phyloP scores from a whole-genome alignment of 1,140 invertebrate species.

The Anoplophora glabripennis region DNA sequence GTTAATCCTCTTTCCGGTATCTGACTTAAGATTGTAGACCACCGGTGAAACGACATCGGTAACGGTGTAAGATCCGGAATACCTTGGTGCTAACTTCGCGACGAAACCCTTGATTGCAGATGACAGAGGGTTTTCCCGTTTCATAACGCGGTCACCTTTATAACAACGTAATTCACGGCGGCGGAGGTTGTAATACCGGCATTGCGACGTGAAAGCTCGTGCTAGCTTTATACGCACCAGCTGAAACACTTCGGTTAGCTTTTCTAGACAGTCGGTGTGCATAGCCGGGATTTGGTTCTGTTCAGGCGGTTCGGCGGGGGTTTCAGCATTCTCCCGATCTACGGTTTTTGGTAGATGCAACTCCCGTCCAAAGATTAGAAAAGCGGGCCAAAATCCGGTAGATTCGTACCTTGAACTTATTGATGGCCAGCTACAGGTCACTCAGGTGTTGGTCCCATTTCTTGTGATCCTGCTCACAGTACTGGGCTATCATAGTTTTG shows the following conservation, averaged over 20 bases:
- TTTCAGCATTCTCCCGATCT: neutral
- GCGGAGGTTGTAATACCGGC: constrained; percentile 4
- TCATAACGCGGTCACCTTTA: constrained; percentile 20
- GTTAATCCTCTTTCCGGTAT: neutral
- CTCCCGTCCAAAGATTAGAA: constrained; percentile 14
- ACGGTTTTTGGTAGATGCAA: neutral
- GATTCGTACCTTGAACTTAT: constrained; percentile 5
- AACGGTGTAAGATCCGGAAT: constrained; percentile 25
- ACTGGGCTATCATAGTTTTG: constrained; percentile 43
- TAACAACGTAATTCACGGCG: constrained; percentile 16
- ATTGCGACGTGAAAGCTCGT: too few relatives aligned
- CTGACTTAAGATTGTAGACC: constrained; percentile 11
- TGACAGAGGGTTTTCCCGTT: constrained; percentile 19
- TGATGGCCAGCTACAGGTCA: neutral
- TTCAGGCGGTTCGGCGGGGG: neutral
- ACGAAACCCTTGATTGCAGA: constrained; percentile 11
- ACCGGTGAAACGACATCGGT: neutral
- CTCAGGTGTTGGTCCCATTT: neutral
- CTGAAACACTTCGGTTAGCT: neutral
- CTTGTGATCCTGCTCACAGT: constrained; percentile 24
- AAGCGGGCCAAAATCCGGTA: constrained; percentile 8
- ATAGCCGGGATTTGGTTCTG: neutral
- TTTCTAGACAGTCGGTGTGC: constrained; percentile 2
- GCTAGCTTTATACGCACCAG: too few relatives aligned
- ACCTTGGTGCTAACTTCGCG: constrained; percentile 26